Base-by-base conservation (phyloP, 2,113 vertebrate species). In the Penelope pileata region DNA sequence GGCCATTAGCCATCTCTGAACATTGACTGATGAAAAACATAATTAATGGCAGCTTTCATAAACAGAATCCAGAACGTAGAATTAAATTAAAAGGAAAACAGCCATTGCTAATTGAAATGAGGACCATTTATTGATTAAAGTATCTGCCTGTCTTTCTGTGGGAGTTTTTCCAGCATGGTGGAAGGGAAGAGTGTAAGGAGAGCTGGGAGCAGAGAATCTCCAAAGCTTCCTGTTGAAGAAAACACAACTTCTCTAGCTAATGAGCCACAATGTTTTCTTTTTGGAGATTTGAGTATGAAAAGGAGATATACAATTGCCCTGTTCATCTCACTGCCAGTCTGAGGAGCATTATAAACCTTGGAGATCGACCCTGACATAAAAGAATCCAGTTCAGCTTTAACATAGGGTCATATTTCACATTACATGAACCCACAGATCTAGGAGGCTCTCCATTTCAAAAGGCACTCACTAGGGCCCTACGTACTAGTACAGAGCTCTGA, bases 41-140 rank as follows among this genome's bases (percentile, higher is more conserved):
- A 97, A 97, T 96, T 96, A 88, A 95, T 96, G 96, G 94, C 95
- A 96, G 93, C 93, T 97, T 97, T 93, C 94, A 89, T 94, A 96
- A 95, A 95, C 90, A 96, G 92, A 93, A 59, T 95, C 70, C 90
- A 95, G 96, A 95, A 94, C 7, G 64, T 83, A 92, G 95, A 95
- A 93, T 95, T 96, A 94, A 95, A 93, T 96, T 84, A 90, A 97
- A 97, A 96, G 88, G 79, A 91, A 96, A 96, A 83, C 94, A 96
- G 95, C 95, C 95, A 95, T 87, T 93, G 80, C 94, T 97, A 96
- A 97, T 96, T 96, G 94, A 96, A 97, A 92, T 89, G 83, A 90
- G 83, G 86, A 73, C 82, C 91, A 90, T 96, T 96, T 86, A 84
- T 96, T 94, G 93, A 94, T 96, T 96, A 95, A 95, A 96, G 93